A percentile compares a stretch with the other conserved stretches of the same genome.
These are phyloP conservation scores for Ceriagrion tenellum DNA, from an alignment of 2,888 invertebrate species.

Conservation along the genomic window DNA sequence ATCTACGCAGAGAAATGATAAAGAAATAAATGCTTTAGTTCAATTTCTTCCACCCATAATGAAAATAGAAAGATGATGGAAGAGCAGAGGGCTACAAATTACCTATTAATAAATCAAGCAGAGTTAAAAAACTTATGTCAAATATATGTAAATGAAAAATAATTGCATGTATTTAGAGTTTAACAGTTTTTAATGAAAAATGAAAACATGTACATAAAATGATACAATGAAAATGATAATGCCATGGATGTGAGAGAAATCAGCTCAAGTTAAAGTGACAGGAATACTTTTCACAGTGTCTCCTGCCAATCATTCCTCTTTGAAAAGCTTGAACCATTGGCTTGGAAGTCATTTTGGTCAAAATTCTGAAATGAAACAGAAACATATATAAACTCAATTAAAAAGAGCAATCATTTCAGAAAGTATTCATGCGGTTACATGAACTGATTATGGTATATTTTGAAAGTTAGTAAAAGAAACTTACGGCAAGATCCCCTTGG, in stretches of 20 bases:
- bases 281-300: constrained; percentile 25
- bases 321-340: not conserved
- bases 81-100: no score
- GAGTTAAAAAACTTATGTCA: not conserved
- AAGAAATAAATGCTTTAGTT: no score
- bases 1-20: no score
- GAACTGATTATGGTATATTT: no score
- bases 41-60: no score
- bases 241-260: not conserved
- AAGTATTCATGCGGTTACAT: no score
- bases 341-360: constrained; percentile 1
- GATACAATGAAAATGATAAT: not conserved
- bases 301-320: not conserved
- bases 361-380: not conserved
- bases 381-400: not conserved
- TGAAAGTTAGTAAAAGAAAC: not conserved
- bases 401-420: not conserved
- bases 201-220: not conserved
- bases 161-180: not conserved
- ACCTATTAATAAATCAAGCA: not conserved
- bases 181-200: not conserved
- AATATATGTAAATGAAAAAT: not conserved
- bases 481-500: constrained; percentile 14
- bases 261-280: not conserved
- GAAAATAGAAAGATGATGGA: no score